phyloP scores from a whole-genome alignment of 2,797 vertebrate species.

The Pyrocephalus nanus region DNA sequence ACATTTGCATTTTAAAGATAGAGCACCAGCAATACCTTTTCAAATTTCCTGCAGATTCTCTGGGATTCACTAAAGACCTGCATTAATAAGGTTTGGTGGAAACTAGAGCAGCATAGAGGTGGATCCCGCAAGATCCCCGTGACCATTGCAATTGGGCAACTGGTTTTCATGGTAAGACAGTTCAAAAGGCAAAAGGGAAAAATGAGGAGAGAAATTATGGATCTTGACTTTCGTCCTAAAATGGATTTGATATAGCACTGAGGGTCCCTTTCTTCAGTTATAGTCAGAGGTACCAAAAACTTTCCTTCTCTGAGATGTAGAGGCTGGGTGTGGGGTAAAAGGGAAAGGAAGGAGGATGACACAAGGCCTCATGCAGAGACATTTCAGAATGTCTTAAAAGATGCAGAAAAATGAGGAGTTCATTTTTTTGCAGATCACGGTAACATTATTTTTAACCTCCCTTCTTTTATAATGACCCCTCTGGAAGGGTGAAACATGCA shows the following conservation, averaged over 20 bases:
- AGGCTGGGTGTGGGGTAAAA: not conserved
- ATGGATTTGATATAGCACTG: not conserved
- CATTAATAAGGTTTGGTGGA: not conserved
- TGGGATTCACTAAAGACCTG: not conserved
- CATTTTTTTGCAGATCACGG: not conserved
- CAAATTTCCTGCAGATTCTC: not conserved
- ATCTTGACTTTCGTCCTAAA: not conserved
- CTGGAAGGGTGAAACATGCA: conserved; percentile 35
- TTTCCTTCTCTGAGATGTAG: not conserved
- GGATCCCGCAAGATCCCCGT: not conserved
- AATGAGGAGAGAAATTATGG: not conserved
- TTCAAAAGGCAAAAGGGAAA: not conserved
- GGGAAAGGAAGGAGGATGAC: not conserved
- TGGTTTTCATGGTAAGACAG: not conserved
- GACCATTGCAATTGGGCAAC: not conserved
- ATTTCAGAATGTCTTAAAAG: conserved; percentile 19
- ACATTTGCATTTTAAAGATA: not conserved
- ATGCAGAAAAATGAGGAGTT: conserved; percentile 16
- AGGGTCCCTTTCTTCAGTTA: not conserved
- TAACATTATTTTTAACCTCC: conserved; percentile 55
- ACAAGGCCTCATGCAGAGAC: not conserved
- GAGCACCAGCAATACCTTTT: not conserved
- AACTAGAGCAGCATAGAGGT: not conserved
- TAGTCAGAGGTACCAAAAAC: not conserved
- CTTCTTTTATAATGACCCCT: conserved; percentile 50